These are phyloP conservation scores for Pecten maximus DNA, from an alignment of 2,888 invertebrate species.

Conservation along the genomic window DNA sequence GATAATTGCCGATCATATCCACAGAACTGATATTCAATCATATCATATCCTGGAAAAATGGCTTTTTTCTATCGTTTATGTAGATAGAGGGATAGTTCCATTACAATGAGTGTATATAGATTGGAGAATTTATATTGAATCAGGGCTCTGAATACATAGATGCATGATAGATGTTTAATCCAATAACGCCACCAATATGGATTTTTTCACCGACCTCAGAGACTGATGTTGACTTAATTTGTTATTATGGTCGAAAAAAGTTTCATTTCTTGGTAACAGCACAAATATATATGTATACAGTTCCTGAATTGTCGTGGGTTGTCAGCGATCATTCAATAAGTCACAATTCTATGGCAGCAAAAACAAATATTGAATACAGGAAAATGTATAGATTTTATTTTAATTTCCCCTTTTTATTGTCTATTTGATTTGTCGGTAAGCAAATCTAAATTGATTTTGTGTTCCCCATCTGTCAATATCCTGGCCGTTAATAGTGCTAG, in stretches of 20 bases:
- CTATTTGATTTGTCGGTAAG: constrained; percentile 32
- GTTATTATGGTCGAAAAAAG: constrained; percentile 18
- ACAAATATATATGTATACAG: constrained; percentile 24
- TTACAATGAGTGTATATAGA: constrained; percentile 35
- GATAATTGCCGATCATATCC: constrained; percentile 33
- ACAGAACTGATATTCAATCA: constrained; percentile 14
- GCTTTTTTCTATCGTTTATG: constrained; percentile 30
- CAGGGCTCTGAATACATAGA: constrained; percentile 35
- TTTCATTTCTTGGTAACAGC: constrained; percentile 35
- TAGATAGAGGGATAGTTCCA: constrained; percentile 29
- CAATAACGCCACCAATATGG: neutral
- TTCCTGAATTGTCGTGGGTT: neutral
- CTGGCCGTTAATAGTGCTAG: constrained; percentile 30
- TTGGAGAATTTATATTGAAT: constrained; percentile 26
- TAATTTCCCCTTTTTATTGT: constrained; percentile 35
- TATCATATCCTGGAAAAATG: constrained; percentile 35
- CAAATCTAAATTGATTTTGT: constrained; percentile 32
- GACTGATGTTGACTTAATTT: constrained; percentile 35
- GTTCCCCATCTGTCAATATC: constrained; percentile 33
- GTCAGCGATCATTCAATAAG: constrained; percentile 23
- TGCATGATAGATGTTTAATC: constrained; percentile 35
- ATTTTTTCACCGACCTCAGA: neutral
- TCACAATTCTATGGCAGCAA: constrained; percentile 14
- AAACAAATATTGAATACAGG: constrained; percentile 35
- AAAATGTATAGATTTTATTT: constrained; percentile 35